Percentiles rank a stretch among this genome's conserved stretches.
Conservation (phyloP, 2,113 vertebrate genomes). For the Progne subis region DNA sequence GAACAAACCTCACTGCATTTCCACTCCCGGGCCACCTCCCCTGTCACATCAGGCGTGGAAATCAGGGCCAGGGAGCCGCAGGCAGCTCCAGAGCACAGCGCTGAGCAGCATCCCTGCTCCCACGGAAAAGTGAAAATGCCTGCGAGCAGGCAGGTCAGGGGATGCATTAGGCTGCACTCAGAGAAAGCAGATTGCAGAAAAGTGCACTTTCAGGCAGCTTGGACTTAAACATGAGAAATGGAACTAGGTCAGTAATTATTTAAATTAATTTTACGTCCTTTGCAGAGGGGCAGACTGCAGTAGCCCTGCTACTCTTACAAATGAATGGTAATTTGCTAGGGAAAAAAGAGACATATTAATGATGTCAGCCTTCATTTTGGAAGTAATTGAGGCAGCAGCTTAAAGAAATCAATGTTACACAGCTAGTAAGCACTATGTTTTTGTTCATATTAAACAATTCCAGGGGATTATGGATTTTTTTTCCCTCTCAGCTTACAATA, state of each 20-base stretch:
- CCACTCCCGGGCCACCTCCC: not conserved
- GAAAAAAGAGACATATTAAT: slow-evolving; percentile 56
- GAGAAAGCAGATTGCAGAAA: slow-evolving; percentile 31
- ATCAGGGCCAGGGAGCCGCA: not conserved
- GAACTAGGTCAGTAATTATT: slow-evolving; percentile 49
- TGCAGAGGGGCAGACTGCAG: slow-evolving; percentile 26
- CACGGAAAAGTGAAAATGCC: not conserved
- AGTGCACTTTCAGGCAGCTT: slow-evolving; percentile 38
- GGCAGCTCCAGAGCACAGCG: not conserved
- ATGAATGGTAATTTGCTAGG: slow-evolving; percentile 61
- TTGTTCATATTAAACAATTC: slow-evolving; percentile 52
- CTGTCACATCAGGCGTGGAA: not conserved
- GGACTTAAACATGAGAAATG: slow-evolving; percentile 9
- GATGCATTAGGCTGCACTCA: not conserved
- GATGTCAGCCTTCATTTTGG: slow-evolving; percentile 43
- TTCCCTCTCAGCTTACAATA: slow-evolving; percentile 20
- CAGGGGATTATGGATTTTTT: slow-evolving; percentile 36
- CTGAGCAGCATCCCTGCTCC: not conserved
- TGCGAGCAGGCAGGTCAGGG: not conserved
- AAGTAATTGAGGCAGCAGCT: slow-evolving; percentile 60
- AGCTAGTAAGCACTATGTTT: slow-evolving; percentile 42
- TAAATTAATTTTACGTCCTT: slow-evolving; percentile 45
- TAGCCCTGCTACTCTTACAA: slow-evolving; percentile 43
- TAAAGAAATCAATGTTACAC: slow-evolving; percentile 63
- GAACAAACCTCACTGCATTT: not conserved